phyloP scores from a whole-genome alignment of 1,140 invertebrate species.

The Agraylea sexmaculata region DNA sequence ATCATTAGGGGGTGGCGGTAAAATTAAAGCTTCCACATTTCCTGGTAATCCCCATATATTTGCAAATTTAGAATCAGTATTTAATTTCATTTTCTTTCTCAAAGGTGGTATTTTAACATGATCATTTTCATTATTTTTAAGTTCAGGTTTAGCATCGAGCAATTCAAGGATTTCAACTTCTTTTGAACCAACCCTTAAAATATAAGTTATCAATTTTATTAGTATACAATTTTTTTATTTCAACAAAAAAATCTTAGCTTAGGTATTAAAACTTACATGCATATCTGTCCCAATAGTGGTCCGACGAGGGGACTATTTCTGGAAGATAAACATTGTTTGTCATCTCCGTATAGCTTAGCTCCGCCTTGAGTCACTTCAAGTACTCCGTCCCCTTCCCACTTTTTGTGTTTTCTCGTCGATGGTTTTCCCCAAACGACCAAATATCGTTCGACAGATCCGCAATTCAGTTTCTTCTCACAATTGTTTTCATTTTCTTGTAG shows the following conservation, averaged over 20 bases:
- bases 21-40: slow-evolving; percentile 6
- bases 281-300: slow-evolving; percentile 18
- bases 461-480: too few relatives aligned
- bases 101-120: too few relatives aligned
- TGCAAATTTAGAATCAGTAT: too few relatives aligned
- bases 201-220: too few relatives aligned
- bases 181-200: slow-evolving; percentile 44
- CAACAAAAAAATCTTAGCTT: slow-evolving; percentile 2
- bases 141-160: neutral
- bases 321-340: slow-evolving; percentile 45
- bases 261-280: slow-evolving; percentile 30
- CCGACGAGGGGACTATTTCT: slow-evolving; percentile 27
- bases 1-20: slow-evolving; percentile 35
- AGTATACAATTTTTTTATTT: slow-evolving; percentile 32
- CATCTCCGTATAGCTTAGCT: slow-evolving; percentile 43
- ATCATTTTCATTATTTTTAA: too few relatives aligned
- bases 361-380: slow-evolving; percentile 43
- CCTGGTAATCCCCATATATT: neutral
- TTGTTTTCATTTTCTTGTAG: too few relatives aligned
- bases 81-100: too few relatives aligned
- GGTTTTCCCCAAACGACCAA: slow-evolving; percentile 55
- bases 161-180: slow-evolving; percentile 48
- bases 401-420: slow-evolving; percentile 62
- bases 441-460: neutral
- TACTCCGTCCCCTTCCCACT: slow-evolving; percentile 60